phyloP scores from a whole-genome alignment of 1,140 invertebrate genomes.

The Drosophila rhopaloa region DNA sequence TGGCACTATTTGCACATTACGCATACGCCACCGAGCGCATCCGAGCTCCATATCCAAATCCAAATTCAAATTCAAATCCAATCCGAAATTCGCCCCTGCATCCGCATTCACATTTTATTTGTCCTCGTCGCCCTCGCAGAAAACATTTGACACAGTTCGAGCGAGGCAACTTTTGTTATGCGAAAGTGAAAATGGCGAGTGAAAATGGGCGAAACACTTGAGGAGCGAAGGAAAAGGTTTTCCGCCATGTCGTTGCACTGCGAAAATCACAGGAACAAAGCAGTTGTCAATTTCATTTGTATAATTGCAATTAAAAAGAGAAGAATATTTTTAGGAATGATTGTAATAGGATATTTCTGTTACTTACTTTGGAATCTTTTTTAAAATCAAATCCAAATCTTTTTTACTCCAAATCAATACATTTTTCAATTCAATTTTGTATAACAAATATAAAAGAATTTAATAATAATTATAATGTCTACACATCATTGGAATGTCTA shows the following conservation, averaged over 20 bases:
- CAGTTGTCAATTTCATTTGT: not conserved
- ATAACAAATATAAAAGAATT: no score
- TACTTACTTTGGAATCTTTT: no score
- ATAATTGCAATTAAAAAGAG: no score
- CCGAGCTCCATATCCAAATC: not conserved
- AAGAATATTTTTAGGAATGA: no score
- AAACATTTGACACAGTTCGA: slow-evolving; percentile 14
- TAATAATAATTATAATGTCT: no score
- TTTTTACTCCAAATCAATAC: no score
- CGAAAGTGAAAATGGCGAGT: not conserved
- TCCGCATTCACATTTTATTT: slow-evolving; percentile 16
- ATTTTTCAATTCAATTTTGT: no score
- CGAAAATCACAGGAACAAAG: not conserved
- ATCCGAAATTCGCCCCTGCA: slow-evolving; percentile 14
- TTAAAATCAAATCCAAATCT: no score
- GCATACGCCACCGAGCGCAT: slow-evolving; percentile 34
- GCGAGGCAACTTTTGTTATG: slow-evolving; percentile 1
- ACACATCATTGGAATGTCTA: no score
- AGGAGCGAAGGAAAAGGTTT: slow-evolving; percentile 4
- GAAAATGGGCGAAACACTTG: slow-evolving; percentile 10
- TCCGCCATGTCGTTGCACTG: not conserved
- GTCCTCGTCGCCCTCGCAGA: not conserved
- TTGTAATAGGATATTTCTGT: no score
- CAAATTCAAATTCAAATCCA: slow-evolving; percentile 1
- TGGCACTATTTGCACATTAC: slow-evolving; percentile 52